Evolutionary conservation across 2,888 invertebrate genomes (phyloP).

Genomic region (Muschampia plurimacula): DNA sequence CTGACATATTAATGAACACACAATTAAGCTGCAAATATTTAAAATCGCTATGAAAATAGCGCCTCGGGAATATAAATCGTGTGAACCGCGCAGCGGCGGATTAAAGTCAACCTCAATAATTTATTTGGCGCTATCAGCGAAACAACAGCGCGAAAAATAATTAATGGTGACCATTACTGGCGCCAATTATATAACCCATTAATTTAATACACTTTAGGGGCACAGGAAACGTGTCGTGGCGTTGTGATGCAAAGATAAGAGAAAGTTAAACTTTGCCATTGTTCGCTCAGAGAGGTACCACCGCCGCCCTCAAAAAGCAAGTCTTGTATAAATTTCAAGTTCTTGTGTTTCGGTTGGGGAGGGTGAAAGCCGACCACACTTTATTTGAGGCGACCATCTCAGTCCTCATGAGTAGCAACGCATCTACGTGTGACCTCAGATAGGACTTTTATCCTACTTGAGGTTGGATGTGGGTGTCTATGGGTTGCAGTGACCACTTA

Average conservation of each 20-base stretch:
- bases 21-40: conserved; percentile 30
- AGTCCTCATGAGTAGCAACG: too few relatives aligned
- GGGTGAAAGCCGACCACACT: too few relatives aligned
- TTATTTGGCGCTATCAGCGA: conserved; percentile 28
- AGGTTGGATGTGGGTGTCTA: too few relatives aligned
- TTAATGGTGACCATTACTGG: conserved; percentile 23
- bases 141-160: conserved; percentile 31
- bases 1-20: conserved; percentile 27
- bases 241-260: background rate
- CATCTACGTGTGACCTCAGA: too few relatives aligned
- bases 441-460: too few relatives aligned
- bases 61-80: conserved; percentile 21
- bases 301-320: too few relatives aligned
- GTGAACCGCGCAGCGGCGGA: conserved; percentile 16
- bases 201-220: conserved; percentile 21
- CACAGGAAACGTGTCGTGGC: background rate
- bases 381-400: too few relatives aligned
- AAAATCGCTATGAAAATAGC: conserved; percentile 23
- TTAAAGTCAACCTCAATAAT: conserved; percentile 24
- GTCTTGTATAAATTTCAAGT: too few relatives aligned
- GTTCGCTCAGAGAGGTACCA: too few relatives aligned
- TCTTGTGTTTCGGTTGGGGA: too few relatives aligned
- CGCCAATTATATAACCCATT: conserved; percentile 18
- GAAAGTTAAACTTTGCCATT: background rate
- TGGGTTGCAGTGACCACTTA: too few relatives aligned